Conservation (phyloP, 2,113 vertebrate species). For the Neofelis nebulosa region DNA sequence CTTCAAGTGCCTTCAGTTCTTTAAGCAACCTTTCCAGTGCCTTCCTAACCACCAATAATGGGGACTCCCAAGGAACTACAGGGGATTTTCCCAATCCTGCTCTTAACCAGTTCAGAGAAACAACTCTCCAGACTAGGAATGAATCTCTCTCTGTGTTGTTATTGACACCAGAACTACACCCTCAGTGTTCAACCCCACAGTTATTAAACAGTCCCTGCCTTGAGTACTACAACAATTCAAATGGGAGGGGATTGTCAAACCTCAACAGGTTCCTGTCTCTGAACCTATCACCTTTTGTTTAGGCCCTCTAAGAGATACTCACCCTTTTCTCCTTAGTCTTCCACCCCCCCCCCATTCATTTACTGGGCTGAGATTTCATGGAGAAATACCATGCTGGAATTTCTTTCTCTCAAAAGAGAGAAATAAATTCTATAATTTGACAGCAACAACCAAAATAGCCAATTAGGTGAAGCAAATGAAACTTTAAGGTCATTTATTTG, state of each 20-base stretch:
- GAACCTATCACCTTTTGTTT: not conserved
- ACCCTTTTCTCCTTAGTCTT: not conserved
- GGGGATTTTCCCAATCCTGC: not conserved
- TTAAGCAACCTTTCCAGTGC: not conserved
- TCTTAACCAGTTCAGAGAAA: not conserved
- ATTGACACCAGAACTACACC: not conserved
- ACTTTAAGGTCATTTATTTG: not conserved
- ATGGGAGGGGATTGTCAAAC: not conserved
- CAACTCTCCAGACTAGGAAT: not conserved
- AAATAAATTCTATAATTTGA: not conserved
- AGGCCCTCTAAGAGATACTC: not conserved
- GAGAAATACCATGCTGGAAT: not conserved
- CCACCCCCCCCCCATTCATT: not conserved
- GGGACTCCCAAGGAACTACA: not conserved
- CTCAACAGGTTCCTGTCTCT: not conserved
- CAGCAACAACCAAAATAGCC: not conserved
- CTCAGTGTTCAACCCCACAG: not conserved
- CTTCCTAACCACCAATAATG: not conserved
- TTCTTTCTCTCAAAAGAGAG: not conserved
- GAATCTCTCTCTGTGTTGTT: not conserved
- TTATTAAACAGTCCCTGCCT: not conserved
- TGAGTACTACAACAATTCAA: not conserved
- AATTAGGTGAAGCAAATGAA: not conserved
- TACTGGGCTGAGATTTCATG: not conserved
- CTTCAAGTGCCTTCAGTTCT: not conserved